Evolutionary conservation across 2,888 invertebrate species (phyloP).

Genomic region (Mimumesa dahlbomi): DNA sequence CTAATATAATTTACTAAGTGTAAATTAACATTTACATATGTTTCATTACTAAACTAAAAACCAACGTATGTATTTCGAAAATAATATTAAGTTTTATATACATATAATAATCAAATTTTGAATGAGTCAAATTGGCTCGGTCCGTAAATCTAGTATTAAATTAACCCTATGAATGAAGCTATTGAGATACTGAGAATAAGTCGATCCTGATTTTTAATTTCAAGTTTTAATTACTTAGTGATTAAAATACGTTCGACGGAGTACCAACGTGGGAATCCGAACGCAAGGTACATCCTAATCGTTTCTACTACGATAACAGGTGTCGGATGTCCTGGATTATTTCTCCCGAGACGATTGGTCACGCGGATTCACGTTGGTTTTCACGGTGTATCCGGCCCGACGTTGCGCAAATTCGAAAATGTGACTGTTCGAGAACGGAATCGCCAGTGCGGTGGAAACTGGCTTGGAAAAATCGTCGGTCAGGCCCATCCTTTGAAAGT

Average conservation of each 20-base stretch:
- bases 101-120: too few relatives aligned
- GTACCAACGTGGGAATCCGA: neutral
- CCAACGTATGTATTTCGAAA: too few relatives aligned
- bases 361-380: slow-evolving; percentile 67
- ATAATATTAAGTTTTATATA: too few relatives aligned
- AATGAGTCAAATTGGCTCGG: too few relatives aligned
- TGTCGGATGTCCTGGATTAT: slow-evolving; percentile 75
- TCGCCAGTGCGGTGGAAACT: neutral
- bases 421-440: neutral
- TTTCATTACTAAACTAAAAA: too few relatives aligned
- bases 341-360: slow-evolving; percentile 61
- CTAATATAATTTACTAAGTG: too few relatives aligned
- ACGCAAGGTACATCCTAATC: slow-evolving; percentile 5
- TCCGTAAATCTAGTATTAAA: too few relatives aligned
- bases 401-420: slow-evolving; percentile 7
- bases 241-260: neutral
- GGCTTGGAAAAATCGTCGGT: slow-evolving; percentile 14
- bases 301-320: slow-evolving; percentile 58
- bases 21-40: too few relatives aligned
- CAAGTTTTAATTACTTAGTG: too few relatives aligned
- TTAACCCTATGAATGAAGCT: too few relatives aligned
- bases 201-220: too few relatives aligned
- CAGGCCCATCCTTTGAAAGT: slow-evolving; percentile 6
- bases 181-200: too few relatives aligned
- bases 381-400: slow-evolving; percentile 53